Evolutionary conservation across 2,797 vertebrate species (phyloP).

Genomic region (Craterocephalus amniculus): DNA sequence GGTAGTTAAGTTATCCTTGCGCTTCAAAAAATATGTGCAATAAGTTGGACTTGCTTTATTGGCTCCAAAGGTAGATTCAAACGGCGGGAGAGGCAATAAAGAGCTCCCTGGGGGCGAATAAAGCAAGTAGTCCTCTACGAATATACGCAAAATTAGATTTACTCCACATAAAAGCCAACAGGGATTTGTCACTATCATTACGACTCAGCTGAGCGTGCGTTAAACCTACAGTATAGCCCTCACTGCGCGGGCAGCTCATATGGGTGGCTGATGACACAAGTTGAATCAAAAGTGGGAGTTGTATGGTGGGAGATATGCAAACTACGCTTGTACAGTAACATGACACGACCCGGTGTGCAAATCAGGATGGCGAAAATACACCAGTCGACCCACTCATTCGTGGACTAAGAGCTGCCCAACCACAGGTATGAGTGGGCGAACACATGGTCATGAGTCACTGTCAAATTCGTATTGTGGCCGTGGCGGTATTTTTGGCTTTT

Average conservation of each 20-base stretch:
- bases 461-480: slow-evolving; percentile 68
- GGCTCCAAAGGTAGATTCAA: slow-evolving; percentile 46
- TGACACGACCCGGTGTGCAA: slow-evolving; percentile 8
- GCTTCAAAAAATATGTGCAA: slow-evolving; percentile 49
- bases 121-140: slow-evolving; percentile 46
- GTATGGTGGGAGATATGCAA: slow-evolving; percentile 24
- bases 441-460: slow-evolving; percentile 69
- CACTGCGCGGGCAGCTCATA: slow-evolving; percentile 9
- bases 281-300: slow-evolving; percentile 46
- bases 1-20: background rate
- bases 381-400: slow-evolving; percentile 38
- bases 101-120: slow-evolving; percentile 58
- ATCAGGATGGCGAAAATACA: slow-evolving; percentile 29
- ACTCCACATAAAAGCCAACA: slow-evolving; percentile 33
- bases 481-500: slow-evolving; percentile 65
- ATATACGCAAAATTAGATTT: slow-evolving; percentile 56
- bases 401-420: slow-evolving; percentile 46
- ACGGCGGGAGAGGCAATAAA: slow-evolving; percentile 54
- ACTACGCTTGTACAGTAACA: slow-evolving; percentile 2
- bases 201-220: slow-evolving; percentile 23
- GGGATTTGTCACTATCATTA: slow-evolving; percentile 45
- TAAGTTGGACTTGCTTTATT: slow-evolving; percentile 55
- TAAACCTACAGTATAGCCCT: slow-evolving; percentile 18
- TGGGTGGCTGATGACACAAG: slow-evolving; percentile 44
- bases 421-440: slow-evolving; percentile 63